These are phyloP conservation scores for Amphipoea oculea DNA, from an alignment of 2,888 invertebrate genomes.

Conservation along the genomic window DNA sequence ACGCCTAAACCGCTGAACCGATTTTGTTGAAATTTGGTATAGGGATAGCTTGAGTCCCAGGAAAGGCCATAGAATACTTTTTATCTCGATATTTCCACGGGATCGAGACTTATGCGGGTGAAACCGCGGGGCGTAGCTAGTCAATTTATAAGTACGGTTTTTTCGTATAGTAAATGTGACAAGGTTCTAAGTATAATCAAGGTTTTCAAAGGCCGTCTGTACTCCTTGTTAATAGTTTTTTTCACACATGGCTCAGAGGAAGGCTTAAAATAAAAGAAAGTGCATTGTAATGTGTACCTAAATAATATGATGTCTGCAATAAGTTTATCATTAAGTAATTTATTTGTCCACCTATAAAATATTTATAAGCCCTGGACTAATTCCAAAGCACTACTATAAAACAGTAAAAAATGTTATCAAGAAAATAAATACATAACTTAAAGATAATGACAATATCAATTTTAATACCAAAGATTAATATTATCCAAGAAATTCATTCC, in stretches of 20 bases:
- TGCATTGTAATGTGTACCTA: neutral
- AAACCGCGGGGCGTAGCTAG: too few relatives aligned
- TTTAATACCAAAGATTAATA: constrained; percentile 25
- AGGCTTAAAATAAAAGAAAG: neutral
- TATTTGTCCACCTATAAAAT: constrained; percentile 12
- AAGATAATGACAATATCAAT: constrained; percentile 48
- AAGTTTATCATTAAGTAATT: constrained; percentile 23
- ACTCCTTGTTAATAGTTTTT: neutral
- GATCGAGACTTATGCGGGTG: too few relatives aligned
- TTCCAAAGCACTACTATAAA: constrained; percentile 42
- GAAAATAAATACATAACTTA: neutral
- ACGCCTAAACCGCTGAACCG: too few relatives aligned
- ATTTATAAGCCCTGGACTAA: constrained; percentile 27
- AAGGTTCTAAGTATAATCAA: neutral
- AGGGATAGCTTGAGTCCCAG: too few relatives aligned
- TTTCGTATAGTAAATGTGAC: neutral
- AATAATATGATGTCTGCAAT: constrained; percentile 10
- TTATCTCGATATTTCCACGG: too few relatives aligned
- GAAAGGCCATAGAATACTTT: too few relatives aligned
- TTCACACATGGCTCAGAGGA: neutral
- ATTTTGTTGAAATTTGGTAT: too few relatives aligned
- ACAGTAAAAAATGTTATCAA: constrained; percentile 45
- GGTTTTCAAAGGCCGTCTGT: neutral
- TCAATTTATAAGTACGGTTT: neutral
- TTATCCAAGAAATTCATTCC: constrained; percentile 49